Percentiles rank a stretch among this genome's conserved stretches.
These are phyloP conservation scores for Drosophila pegasa DNA, from an alignment of 2,888 invertebrate genomes.

Conservation along the genomic window DNA sequence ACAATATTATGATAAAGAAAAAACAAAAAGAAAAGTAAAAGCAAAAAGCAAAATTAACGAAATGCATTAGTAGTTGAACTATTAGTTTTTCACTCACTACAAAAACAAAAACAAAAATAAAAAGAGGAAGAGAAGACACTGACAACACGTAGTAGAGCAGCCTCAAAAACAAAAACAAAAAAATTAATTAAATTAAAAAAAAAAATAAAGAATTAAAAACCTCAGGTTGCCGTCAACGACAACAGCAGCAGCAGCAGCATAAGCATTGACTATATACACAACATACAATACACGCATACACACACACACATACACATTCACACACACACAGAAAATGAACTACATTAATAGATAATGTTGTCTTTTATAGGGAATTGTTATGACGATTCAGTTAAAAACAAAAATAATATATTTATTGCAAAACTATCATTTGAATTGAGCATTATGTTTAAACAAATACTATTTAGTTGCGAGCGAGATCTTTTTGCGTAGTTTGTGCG, in stretches of 20 bases:
- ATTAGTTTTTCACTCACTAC: constrained; percentile 75
- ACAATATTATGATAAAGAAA: constrained; percentile 44
- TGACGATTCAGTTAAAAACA: constrained; percentile 54
- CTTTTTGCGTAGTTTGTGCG: constrained; percentile 74
- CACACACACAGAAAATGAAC: constrained; percentile 34
- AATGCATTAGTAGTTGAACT: constrained; percentile 78
- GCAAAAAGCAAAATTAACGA: constrained; percentile 66
- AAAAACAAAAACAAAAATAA: constrained; percentile 30
- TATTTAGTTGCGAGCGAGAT: constrained; percentile 69
- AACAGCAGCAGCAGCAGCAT: constrained; percentile 34
- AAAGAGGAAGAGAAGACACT: constrained; percentile 19
- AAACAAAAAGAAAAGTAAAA: constrained; percentile 28
- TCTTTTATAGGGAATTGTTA: constrained; percentile 81
- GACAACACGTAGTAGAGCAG: constrained; percentile 64
- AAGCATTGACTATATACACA: constrained; percentile 54
- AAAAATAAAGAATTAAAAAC: constrained; percentile 38
- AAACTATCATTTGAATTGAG: constrained; percentile 53
- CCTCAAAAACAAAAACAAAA: constrained; percentile 51
- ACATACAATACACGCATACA: constrained; percentile 34
- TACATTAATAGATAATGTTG: constrained; percentile 74
- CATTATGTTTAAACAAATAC: constrained; percentile 47
- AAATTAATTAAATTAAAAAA: neutral
- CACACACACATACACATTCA: constrained; percentile 39
- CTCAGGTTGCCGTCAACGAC: constrained; percentile 71
- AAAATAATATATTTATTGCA: constrained; percentile 65